Conservation (phyloP, 2,113 vertebrate genomes). For the Catharus bicknelli region DNA sequence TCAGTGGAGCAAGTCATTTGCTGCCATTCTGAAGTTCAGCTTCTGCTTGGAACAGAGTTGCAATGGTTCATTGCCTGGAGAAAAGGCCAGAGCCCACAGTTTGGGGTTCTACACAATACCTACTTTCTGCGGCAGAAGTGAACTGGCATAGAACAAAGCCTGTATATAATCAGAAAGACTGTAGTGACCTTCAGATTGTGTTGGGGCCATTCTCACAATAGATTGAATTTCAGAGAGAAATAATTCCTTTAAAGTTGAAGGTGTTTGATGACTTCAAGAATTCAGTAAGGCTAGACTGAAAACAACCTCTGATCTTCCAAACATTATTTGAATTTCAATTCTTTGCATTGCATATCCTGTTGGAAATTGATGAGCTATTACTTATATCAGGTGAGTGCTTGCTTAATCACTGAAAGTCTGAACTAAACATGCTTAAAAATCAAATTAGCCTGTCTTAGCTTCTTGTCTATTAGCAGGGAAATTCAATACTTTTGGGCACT, state of each 20-base stretch:
- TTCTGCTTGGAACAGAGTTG: background rate
- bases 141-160: background rate
- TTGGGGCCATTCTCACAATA: background rate
- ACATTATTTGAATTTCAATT: background rate
- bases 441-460: background rate
- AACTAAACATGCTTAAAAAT: background rate
- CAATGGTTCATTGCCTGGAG: background rate
- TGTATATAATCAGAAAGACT: background rate
- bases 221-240: background rate
- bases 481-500: background rate
- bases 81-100: background rate
- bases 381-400: background rate
- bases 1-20: background rate
- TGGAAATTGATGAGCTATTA: background rate
- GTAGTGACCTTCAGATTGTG: background rate
- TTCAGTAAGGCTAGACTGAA: background rate
- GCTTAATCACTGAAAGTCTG: background rate
- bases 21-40: background rate
- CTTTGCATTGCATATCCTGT: fast-evolving
- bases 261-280: background rate
- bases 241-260: background rate
- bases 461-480: background rate
- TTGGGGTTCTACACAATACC: background rate
- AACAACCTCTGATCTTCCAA: background rate
- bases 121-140: background rate